Evolutionary conservation across 2,888 invertebrate species (phyloP).

Genomic region (Oeneis ivallda): DNA sequence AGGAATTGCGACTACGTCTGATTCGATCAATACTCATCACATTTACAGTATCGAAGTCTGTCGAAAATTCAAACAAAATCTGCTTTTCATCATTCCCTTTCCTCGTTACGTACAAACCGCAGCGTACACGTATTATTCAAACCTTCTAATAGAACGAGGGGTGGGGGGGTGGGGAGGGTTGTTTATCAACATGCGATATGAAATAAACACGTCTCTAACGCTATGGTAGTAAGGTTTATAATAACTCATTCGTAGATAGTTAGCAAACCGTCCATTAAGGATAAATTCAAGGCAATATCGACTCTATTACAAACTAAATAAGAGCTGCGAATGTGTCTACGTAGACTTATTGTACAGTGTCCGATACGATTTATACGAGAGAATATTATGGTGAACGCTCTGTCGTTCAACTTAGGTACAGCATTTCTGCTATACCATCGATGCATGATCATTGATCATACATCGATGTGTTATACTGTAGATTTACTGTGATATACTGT

Average conservation of each 20-base stretch:
- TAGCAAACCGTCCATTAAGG: not conserved
- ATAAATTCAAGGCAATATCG: constrained; percentile 7
- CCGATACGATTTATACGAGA: too few relatives aligned
- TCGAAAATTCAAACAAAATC: constrained; percentile 8
- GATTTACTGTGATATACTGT: too few relatives aligned
- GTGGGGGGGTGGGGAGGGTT: not conserved
- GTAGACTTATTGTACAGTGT: not conserved
- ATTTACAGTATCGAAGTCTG: constrained; percentile 7
- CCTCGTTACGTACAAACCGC: constrained; percentile 9
- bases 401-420: too few relatives aligned
- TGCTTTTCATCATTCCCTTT: constrained; percentile 18
- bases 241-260: not conserved
- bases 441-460: too few relatives aligned
- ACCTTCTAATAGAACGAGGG: constrained; percentile 3
- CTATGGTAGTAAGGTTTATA: not conserved
- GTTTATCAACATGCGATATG: not conserved
- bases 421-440: too few relatives aligned
- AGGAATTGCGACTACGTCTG: too few relatives aligned
- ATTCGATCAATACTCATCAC: not conserved
- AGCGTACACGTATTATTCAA: constrained; percentile 14
- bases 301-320: constrained; percentile 7
- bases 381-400: too few relatives aligned
- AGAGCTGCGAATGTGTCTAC: constrained; percentile 11
- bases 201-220: not conserved
- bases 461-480: too few relatives aligned